phyloP scores from a whole-genome alignment of 2,113 vertebrate species.

The Tringa solitaria region DNA sequence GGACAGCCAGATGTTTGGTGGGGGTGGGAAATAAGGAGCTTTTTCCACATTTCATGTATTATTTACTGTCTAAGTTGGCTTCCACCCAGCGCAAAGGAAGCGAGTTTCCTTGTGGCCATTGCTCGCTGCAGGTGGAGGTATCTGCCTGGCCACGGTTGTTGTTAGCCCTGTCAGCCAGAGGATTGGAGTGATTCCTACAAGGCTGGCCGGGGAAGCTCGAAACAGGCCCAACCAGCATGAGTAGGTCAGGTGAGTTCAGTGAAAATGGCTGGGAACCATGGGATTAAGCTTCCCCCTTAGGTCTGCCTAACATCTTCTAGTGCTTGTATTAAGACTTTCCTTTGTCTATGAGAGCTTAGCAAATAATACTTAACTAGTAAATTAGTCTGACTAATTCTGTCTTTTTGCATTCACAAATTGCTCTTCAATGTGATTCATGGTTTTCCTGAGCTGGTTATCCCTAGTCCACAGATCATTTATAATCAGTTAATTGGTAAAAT shows the following conservation, averaged over 20 bases:
- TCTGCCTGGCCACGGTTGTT: neutral
- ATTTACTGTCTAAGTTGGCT: neutral
- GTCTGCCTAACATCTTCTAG: neutral
- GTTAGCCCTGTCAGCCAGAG: neutral
- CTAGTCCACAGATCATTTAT: neutral
- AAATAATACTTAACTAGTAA: neutral
- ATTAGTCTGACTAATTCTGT: conserved; percentile 2
- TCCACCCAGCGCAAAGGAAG: neutral
- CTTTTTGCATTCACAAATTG: neutral
- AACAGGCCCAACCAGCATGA: neutral
- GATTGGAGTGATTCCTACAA: neutral
- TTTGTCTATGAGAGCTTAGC: neutral
- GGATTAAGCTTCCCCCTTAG: neutral
- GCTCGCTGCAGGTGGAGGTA: neutral
- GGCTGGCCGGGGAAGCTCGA: neutral
- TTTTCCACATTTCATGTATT: neutral
- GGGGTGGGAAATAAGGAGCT: neutral
- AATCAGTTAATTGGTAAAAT: neutral
- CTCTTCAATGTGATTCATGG: neutral
- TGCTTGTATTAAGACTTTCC: neutral
- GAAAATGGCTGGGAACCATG: neutral
- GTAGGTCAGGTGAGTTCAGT: neutral
- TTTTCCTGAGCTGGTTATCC: neutral
- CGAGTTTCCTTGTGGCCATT: neutral
- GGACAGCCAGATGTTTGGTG: neutral